Evolutionary conservation across 1,140 invertebrate genomes (phyloP), one percentile per base, ranked within the genome.

Genomic region (Proctacanthus coquilletti): DNA sequence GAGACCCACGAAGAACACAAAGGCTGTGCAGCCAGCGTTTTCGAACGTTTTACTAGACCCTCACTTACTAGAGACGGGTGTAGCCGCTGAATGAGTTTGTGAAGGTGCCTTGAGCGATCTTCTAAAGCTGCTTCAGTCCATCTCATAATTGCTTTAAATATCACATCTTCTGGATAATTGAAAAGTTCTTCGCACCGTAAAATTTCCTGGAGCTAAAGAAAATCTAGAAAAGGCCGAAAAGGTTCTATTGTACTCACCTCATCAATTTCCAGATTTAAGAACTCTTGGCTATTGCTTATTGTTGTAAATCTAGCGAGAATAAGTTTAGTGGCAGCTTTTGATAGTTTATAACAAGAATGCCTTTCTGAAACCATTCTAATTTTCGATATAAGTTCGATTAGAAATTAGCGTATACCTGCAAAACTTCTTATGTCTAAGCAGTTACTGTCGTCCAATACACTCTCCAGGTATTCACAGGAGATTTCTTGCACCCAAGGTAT

Each of bases 391-490:
- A 5, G 6, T 6, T 35, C 18, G 13, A 10, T 4, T 14, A 5
- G 2, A 10, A 9, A 18, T 25, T 8, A 2, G 11, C 29, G 29
- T 9, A 18, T 38, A 38, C 17, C 21, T 13, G 40, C 43, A 18
- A 45, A 45, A 21, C 38, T 36, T 30, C 40, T 42, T 10, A 45
- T 39, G 13, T 41, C 43, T 29, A 45, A 27, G 34, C 43, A 45
- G 32, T 45, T 45, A 18, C 32, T 38, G 10, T 37, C 27, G 33
- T 45, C 41, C 21, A 45, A n/a, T 21, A 27, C 21, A 15, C 36
- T 31, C 19, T 27, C 36, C 33, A 45, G 38, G 35, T 39, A 42
- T 10, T 37, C 38, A 11, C 35, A 38, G 15, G 40, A 45, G 23
- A 32, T 36, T 15, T 45, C 41, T n/a, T 38, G 17, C 14, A 42